A percentile compares a stretch with the other conserved stretches of the same genome.
These are phyloP conservation scores for Amazona ochrocephala DNA, from an alignment of 2,797 vertebrate species.

Conservation along the genomic window DNA sequence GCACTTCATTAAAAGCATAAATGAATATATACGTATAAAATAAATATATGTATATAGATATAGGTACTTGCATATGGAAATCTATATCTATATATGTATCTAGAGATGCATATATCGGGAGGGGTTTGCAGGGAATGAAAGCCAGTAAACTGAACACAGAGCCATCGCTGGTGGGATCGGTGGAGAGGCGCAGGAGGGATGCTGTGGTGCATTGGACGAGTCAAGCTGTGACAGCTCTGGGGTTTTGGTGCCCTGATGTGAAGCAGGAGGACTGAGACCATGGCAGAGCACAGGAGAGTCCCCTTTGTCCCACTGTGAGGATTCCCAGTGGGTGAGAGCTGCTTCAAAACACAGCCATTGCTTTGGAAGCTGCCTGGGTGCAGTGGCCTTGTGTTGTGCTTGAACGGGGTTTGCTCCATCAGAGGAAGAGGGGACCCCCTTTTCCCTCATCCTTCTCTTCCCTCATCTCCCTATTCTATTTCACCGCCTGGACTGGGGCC, in stretches of 20 bases:
- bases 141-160: slow-evolving; percentile 69
- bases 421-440: background rate
- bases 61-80: slow-evolving; percentile 73
- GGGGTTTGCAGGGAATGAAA: slow-evolving; percentile 61
- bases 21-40: slow-evolving; percentile 71
- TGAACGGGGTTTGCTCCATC: background rate
- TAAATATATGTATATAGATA: slow-evolving; percentile 77
- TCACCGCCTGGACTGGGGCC: background rate
- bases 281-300: background rate
- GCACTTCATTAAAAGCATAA: slow-evolving; percentile 81
- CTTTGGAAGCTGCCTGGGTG: background rate
- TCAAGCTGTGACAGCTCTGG: background rate
- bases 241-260: background rate
- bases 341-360: background rate
- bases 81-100: slow-evolving; percentile 77
- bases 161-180: background rate
- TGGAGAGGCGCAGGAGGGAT: background rate
- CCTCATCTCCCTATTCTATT: background rate
- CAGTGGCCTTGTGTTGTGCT: background rate
- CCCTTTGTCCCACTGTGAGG: background rate
- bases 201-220: background rate
- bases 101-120: slow-evolving; percentile 61
- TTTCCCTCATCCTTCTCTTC: background rate
- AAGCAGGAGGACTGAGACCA: background rate
- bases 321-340: background rate